Evolutionary conservation across 2,113 vertebrate genomes (phyloP), one percentile per base, ranked within the genome.

Genomic region (Myrmophylax atrothorax): DNA sequence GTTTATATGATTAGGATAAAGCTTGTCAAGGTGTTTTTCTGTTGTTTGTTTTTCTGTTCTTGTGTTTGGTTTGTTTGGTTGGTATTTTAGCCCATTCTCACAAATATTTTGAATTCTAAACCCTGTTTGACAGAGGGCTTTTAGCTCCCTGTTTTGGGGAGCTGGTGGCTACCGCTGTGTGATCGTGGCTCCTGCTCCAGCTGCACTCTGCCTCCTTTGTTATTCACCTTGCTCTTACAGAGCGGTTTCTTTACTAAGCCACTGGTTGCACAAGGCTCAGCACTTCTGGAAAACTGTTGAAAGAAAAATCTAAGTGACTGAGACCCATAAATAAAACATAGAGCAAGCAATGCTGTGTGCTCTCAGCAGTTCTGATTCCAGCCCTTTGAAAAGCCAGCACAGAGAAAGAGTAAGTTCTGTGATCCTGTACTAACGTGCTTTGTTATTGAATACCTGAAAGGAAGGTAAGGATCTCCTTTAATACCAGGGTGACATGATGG

Each of bases 271-370:
- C 44, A 24, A 52, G 66, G 86, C 89, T 96, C 91, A 72, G 91
- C 68, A 87, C 91, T 89, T 90, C 83, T 69, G 66, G 94, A 92
- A 94, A 94, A 84, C 80, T 44, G 55, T 7, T 93, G 77, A 89
- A 78, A 94, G 92, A 80, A 90, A 90, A 93, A 75, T 28, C 37
- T 92, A 68, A 91, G 89, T 53, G 91, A 84, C 73, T 63, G 44
- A 87, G 56, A 74, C 38, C 84, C 84, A 95, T 86, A 87, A 96
- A 92, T 89, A 93, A 94, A 96, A 90, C 77, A 96, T 56, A 60
- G 24, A 94, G 89, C 84, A 89, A 63, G 91, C 84, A 75, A 37
- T 10, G 66, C 60, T 72, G 59, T 37, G 37, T 67, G 40, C 55
- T 87, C 73, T 90, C 76, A 78, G 62, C 8, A 82, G 89, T 72